Base-by-base conservation (phyloP, 2,113 vertebrate species). In the Petrocephalus zakoni region DNA sequence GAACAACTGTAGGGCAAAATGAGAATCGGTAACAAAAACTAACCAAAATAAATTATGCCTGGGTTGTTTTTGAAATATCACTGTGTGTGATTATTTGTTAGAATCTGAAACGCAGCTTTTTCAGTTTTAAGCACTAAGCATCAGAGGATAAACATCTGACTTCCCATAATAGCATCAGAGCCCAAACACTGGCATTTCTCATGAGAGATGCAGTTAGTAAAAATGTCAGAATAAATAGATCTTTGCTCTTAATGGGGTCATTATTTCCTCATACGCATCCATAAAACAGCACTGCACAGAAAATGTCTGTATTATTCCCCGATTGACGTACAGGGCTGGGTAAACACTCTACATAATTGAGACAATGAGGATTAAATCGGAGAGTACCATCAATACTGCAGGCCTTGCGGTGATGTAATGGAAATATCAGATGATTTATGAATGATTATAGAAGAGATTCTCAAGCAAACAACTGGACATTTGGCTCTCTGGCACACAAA, bases 221-320 rank as follows among this genome's bases (percentile, higher is more conserved):
- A 87, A 64, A 29, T 25, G 86, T 47, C 37, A 46, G 29, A n/a
- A 82, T 83, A 88, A 88, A 83, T 22, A 83, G 51, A 13, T n/a
- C 37, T 6, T 34, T 11, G 87, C 34, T 53, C 15, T 83, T 83
- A 75, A 82, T 42, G 52, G 22, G 52, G 52, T 81, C 52, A 46
- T 83, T 83, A 58, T 46, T 46, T 37, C 29, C 37, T 58, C 72
- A 29, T 52, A 52, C 37, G 47, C 51, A 53, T 78, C 5, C 25
- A 81, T 15, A 82, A 81, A 42, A 56, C 42, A 46, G n/a, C 19
- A 3, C 9, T 46, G 53, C 34, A 42, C 51, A 82, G 52, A 55
- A 58, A 58, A 47, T 34, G 78, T 0, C 6, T 22, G 49, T 19
- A 78, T 82, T 47, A 25, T 17, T 83, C 75, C 15, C 75, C 3